Conservation (phyloP, 92 coral and sea anemone genomes). For the Heteractis magnifica region DNA sequence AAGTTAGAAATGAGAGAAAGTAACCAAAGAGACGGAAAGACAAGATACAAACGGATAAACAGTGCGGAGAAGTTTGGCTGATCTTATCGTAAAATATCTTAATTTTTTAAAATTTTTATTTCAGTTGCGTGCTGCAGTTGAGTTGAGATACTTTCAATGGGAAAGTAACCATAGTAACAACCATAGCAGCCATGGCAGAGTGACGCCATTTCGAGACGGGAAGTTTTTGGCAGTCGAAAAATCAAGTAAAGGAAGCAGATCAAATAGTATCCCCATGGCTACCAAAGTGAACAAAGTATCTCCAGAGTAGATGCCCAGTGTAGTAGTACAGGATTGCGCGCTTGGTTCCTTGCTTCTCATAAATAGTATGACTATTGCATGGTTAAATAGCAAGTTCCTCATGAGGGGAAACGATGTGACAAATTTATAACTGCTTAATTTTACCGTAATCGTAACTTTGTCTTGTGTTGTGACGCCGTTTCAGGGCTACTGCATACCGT, state of each 20-base stretch:
- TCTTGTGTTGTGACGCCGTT: no score
- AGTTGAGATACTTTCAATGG: no score
- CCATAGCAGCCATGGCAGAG: background rate
- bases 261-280: conserved; percentile 17
- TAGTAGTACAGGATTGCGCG: background rate
- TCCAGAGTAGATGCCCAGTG: background rate
- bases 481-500: no score
- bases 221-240: background rate
- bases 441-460: no score
- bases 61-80: background rate
- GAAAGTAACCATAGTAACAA: background rate
- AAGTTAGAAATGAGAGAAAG: background rate
- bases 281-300: conserved; percentile 8
- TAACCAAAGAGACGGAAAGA: background rate
- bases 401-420: no score
- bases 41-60: background rate
- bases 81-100: background rate
- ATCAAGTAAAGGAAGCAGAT: background rate
- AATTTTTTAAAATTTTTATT: no score
- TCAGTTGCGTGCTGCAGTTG: no score
- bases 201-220: background rate
- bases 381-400: no score
- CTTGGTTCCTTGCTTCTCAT: no score
- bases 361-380: no score
- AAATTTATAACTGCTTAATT: no score